phyloP scores from a whole-genome alignment of 2,888 invertebrate species.

The Drosophila recens region DNA sequence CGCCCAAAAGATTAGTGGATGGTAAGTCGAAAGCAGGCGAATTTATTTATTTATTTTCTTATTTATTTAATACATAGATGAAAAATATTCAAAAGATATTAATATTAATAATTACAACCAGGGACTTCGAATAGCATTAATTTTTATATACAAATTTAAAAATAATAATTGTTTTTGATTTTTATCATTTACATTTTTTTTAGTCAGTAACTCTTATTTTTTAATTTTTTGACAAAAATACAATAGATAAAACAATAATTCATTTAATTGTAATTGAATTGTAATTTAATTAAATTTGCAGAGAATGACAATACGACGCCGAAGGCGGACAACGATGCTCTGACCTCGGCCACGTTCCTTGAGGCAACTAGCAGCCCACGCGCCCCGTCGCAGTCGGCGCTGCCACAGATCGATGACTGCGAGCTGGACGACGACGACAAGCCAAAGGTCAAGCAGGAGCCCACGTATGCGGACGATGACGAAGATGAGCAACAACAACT shows the following conservation, averaged over 20 bases:
- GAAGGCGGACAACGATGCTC: constrained; percentile 83
- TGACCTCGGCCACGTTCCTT: constrained; percentile 14
- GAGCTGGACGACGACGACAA: constrained; percentile 50
- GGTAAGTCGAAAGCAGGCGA: constrained; percentile 85
- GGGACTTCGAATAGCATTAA: no score
- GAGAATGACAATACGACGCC: constrained; percentile 88
- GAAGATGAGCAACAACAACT: constrained; percentile 44
- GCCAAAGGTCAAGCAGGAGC: constrained; percentile 80
- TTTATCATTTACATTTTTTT: no score
- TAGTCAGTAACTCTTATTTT: no score
- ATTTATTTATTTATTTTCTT: no score
- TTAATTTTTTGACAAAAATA: no score
- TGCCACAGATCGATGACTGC: constrained; percentile 42
- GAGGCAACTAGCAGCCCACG: constrained; percentile 85
- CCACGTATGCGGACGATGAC: constrained; percentile 61
- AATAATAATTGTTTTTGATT: no score
- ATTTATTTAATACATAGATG: no score
- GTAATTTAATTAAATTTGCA: constrained; percentile 37
- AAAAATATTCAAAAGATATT: no score
- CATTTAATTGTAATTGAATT: no score
- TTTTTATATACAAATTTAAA: no score
- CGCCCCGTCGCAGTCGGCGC: constrained; percentile 84
- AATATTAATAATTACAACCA: no score
- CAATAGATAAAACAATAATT: no score
- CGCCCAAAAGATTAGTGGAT: constrained; percentile 89